phyloP scores from a whole-genome alignment of 2,888 invertebrate genomes.

The Scaptomyza cyrtandrae region DNA sequence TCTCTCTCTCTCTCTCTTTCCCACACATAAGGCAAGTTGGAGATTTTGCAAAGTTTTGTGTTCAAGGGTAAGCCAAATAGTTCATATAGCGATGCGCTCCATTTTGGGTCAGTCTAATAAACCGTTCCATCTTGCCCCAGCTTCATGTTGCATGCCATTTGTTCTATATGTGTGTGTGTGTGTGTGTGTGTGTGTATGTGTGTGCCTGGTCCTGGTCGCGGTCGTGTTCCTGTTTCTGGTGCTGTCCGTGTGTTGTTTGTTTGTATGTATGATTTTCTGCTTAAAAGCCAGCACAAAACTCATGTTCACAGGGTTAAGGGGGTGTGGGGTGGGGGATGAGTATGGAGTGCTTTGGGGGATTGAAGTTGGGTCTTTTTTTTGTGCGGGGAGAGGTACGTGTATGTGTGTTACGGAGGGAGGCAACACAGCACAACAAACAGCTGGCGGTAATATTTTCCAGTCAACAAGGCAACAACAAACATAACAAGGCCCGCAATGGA shows the following conservation, averaged over 20 bases:
- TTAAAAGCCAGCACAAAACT: constrained; percentile 66
- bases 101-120: constrained; percentile 82
- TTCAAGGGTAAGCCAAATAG: constrained; percentile 60
- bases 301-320: background rate
- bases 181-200: constrained; percentile 28
- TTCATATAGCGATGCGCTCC: constrained; percentile 59
- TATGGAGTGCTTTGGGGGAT: background rate
- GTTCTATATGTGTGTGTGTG: constrained; percentile 11
- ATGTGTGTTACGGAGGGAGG: constrained; percentile 15
- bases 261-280: constrained; percentile 70
- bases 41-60: constrained; percentile 22
- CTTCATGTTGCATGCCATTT: constrained; percentile 9
- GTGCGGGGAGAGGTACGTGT: constrained; percentile 1
- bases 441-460: constrained; percentile 79
- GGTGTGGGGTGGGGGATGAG: too few relatives aligned
- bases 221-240: constrained; percentile 21
- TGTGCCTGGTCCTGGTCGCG: constrained; percentile 23
- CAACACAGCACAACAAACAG: constrained; percentile 69
- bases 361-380: constrained; percentile 13
- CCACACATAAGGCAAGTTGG: background rate
- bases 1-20: background rate
- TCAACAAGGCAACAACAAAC: constrained; percentile 79
- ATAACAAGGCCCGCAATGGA: constrained; percentile 51
- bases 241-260: constrained; percentile 27
- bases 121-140: constrained; percentile 53